Evolutionary conservation across 2,113 vertebrate species (phyloP), one percentile per base, ranked within the genome.

Genomic region (Redunca redunca): DNA sequence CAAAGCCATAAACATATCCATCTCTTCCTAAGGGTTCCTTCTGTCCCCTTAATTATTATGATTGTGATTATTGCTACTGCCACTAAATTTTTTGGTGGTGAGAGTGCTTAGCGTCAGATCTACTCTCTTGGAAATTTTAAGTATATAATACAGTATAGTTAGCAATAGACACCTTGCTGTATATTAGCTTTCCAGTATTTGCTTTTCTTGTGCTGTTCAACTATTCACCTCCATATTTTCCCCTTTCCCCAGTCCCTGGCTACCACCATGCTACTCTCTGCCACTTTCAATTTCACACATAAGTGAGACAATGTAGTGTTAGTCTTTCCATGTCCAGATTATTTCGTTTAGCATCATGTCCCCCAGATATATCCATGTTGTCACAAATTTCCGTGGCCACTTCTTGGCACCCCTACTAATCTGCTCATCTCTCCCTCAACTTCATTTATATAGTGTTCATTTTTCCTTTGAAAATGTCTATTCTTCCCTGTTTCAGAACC

Each of bases 401-500:
- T 57, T 55, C 36, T 21, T 67, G 78, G 43, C 3, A 7, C 1
- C 33, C 26, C 13, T 3, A 5, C 30, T 46, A 12, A 2, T 67
- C 50, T 5, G 3, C 23, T 16, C 25, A 11, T 52, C 21, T 62
- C 53, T 64, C 7, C 6, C 40, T 53, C 26, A 93, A 11, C 19
- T 74, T 23, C 36, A 25, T 13, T 74, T 26, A 33, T 1, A 11
- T 1, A 15, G 6, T 33, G 57, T 67, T 53, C 14, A n/a, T 89
- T 77, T 52, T 43, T 57, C 48, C 55, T 94, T 64, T 36, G n/a
- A 26, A 58, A 89, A 85, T 33, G 4, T 77, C 0, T 3, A 36
- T 10, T 33, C 21, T 7, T 53, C 55, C 1, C 0, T 13, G 4
- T 13, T 14, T 60, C 10, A 0, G 36, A 30, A n/a, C 11, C 36